A percentile compares a stretch with the other conserved stretches of the same genome.
phyloP scores from a whole-genome alignment of 1,140 invertebrate genomes.

The Drosophila prosaltans region DNA sequence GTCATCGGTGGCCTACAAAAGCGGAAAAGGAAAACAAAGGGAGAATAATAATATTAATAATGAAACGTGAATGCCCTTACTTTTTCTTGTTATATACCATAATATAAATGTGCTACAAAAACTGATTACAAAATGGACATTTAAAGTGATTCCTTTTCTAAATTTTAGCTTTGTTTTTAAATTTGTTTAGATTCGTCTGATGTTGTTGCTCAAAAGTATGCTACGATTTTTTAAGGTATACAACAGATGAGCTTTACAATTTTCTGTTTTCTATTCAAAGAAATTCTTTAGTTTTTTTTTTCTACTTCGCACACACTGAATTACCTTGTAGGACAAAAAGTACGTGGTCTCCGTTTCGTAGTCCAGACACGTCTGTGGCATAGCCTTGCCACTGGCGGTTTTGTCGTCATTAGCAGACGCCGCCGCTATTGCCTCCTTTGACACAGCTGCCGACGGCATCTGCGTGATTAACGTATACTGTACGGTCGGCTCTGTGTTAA shows the following conservation, averaged over 20 bases:
- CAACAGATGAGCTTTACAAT: not conserved
- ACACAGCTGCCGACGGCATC: constrained; percentile 27
- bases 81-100: not conserved
- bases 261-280: not conserved
- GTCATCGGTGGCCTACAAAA: constrained; percentile 90
- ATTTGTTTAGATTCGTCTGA: too few relatives aligned
- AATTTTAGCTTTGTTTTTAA: too few relatives aligned
- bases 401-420: constrained; percentile 67
- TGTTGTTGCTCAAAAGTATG: not conserved
- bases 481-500: constrained; percentile 74
- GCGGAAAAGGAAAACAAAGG: not conserved
- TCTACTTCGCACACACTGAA: constrained; percentile 17
- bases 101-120: not conserved
- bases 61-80: not conserved
- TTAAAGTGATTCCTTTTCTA: not conserved
- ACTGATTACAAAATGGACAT: too few relatives aligned
- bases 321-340: constrained; percentile 92
- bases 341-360: constrained; percentile 93
- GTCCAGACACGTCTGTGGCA: constrained; percentile 88
- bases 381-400: constrained; percentile 51
- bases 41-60: not conserved
- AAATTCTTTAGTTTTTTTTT: not conserved
- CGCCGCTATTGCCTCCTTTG: constrained; percentile 26
- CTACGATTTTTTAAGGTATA: not conserved
- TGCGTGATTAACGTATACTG: constrained; percentile 77